Base-by-base conservation (phyloP, 2,113 vertebrate species). In the Saccopteryx bilineata region DNA sequence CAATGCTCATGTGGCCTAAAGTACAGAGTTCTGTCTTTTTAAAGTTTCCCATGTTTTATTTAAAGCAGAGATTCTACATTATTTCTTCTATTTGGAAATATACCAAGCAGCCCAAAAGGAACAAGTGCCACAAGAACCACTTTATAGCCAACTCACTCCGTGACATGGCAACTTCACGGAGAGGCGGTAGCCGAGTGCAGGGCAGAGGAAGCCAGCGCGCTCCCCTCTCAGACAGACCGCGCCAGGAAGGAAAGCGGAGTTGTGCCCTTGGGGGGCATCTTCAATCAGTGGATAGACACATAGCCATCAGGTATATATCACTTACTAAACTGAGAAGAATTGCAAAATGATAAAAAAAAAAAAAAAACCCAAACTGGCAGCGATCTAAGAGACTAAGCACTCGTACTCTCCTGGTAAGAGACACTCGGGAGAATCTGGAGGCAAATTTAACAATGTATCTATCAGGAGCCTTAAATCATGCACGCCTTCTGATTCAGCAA, bases 1-100 rank as follows among this genome's bases (percentile, higher is more conserved):
- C 48, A 75, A 80, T 69, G 52, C 10, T 76, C 54, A 24, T 7
- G 3, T 68, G 46, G 5, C 63, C 46, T 26, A 68, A 85, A 86
- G 31, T 48, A 83, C 86, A 18, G 33, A 17, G 1, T 46, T 61
- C 39, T 66, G 52, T 39, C 54, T 78, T 26, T 39, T 69, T 68
- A 23, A 75, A 61, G 46, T 28, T 93, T 83, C 61, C 50, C 63
- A 65, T 72, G 26, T 78, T 65, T 90, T 91, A 71, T 18, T 69
- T 91, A 60, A 68, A 86, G n/a, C 68, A 71, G 21, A 10, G 76
- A 72, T 92, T 24, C 18, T 60, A 28, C 58, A 58, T 23, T 84
- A 54, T 7, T 26, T 46, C 21, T 65, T 94, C 72, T 80, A 13
- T 33, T 96, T 95, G 76, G 94, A 71, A 88, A 85, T 72, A 85